These are phyloP conservation scores for Candidula unifasciata DNA, from an alignment of 2,888 invertebrate genomes.

Conservation along the genomic window DNA sequence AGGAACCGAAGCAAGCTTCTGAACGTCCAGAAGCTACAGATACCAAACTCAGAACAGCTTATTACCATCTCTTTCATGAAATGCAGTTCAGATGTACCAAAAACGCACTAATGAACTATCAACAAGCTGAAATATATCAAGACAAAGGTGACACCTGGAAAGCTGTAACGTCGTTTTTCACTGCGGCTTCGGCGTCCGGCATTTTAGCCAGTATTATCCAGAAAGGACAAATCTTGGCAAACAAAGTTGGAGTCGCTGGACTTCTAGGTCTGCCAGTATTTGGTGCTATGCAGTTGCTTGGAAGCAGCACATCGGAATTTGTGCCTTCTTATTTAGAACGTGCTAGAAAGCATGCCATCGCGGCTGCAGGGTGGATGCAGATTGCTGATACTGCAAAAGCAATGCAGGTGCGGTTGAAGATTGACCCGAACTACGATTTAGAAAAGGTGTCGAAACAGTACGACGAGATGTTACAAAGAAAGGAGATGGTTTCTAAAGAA, in stretches of 20 bases:
- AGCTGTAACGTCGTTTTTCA: constrained; percentile 6
- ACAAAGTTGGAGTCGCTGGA: constrained; percentile 15
- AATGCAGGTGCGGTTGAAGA: constrained; percentile 16
- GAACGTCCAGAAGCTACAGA: not conserved
- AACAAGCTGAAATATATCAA: constrained; percentile 19
- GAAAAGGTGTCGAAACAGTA: not conserved
- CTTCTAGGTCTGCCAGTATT: constrained; percentile 22
- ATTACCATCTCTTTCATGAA: constrained; percentile 35
- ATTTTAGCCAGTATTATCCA: constrained; percentile 9
- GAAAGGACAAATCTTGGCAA: constrained; percentile 34
- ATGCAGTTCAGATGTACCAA: constrained; percentile 44
- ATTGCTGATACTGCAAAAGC: constrained; percentile 6
- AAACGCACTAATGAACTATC: constrained; percentile 44
- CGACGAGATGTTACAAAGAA: not conserved
- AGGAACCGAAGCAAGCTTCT: not conserved
- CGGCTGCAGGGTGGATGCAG: constrained; percentile 28
- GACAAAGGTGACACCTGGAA: not conserved
- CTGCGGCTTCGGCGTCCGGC: constrained; percentile 11
- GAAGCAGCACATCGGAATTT: constrained; percentile 28
- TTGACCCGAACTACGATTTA: constrained; percentile 5
- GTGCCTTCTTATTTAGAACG: constrained; percentile 17
- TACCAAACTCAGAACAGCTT: not conserved
- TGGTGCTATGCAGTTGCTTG: constrained; percentile 30
- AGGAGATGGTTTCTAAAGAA: constrained; percentile 18
- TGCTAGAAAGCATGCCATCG: constrained; percentile 15